Percentiles rank a stretch among this genome's conserved stretches.
phyloP scores from a whole-genome alignment of 2,797 vertebrate genomes.

The Heliangelus exortis region DNA sequence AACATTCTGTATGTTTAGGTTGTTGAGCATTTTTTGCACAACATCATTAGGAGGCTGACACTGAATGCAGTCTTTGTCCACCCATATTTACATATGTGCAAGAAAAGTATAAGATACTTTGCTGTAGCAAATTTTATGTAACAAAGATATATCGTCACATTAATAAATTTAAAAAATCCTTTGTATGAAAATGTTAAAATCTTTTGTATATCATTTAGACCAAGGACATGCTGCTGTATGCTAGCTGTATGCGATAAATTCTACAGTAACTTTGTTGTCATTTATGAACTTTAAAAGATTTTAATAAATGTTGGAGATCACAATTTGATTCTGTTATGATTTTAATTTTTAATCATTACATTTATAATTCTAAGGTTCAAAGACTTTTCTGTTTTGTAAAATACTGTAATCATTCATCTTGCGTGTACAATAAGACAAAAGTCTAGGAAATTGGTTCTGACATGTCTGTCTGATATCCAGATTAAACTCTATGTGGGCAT shows the following conservation, averaged over 20 bases:
- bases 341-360: slow-evolving; percentile 77
- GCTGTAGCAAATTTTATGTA: slow-evolving; percentile 97
- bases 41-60: slow-evolving; percentile 85
- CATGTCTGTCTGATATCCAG: slow-evolving; percentile 45
- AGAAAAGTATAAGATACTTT: slow-evolving; percentile 90
- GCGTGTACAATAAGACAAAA: slow-evolving; percentile 60
- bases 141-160: slow-evolving; percentile 89
- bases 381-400: slow-evolving; percentile 74
- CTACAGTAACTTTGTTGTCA: slow-evolving; percentile 85
- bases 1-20: slow-evolving; percentile 84
- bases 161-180: slow-evolving; percentile 90
- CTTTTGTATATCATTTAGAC: slow-evolving; percentile 84
- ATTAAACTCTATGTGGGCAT: slow-evolving; percentile 45
- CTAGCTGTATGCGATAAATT: slow-evolving; percentile 83
- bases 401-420: slow-evolving; percentile 65
- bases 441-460: slow-evolving; percentile 63
- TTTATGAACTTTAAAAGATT: slow-evolving; percentile 88
- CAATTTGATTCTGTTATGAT: slow-evolving; percentile 80
- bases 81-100: slow-evolving; percentile 89
- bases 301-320: slow-evolving; percentile 86
- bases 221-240: slow-evolving; percentile 82
- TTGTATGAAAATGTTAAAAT: slow-evolving; percentile 87
- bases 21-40: slow-evolving; percentile 90
- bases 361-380: slow-evolving; percentile 55
- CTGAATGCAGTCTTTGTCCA: slow-evolving; percentile 80